A percentile compares a stretch with the other conserved stretches of the same genome.
Conservation (phyloP, 2,888 invertebrate species). For the Rambutsinella grinnellia region DNA sequence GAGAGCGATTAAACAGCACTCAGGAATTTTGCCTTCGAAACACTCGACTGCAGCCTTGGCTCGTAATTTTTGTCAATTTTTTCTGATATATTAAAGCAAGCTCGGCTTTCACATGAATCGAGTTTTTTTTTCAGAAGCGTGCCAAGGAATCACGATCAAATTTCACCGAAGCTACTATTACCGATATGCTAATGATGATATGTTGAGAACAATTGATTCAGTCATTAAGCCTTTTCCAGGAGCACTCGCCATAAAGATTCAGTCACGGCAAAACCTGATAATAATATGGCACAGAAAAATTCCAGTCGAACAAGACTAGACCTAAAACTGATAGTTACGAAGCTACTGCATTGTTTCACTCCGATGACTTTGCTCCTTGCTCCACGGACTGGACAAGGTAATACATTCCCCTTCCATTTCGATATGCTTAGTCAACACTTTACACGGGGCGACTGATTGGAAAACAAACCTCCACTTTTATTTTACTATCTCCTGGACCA, state of each 20-base stretch:
- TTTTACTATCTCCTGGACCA: conserved; percentile 15
- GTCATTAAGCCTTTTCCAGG: background rate
- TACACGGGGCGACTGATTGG: conserved; percentile 46
- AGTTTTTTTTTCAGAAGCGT: background rate
- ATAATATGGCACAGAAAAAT: background rate
- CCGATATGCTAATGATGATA: background rate
- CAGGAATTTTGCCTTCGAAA: background rate
- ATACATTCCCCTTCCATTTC: conserved; percentile 23
- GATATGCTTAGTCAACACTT: conserved; percentile 56
- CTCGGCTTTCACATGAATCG: background rate
- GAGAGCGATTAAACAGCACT: background rate
- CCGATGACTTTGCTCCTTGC: background rate
- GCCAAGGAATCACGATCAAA: background rate
- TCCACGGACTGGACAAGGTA: conserved; percentile 46
- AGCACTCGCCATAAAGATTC: background rate
- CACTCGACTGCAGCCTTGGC: background rate
- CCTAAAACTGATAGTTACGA: background rate
- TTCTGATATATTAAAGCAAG: too few relatives aligned
- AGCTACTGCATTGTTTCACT: background rate
- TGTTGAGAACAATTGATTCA: background rate
- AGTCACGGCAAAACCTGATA: background rate
- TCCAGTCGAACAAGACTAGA: background rate
- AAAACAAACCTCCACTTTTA: conserved; percentile 50
- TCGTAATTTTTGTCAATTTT: too few relatives aligned
- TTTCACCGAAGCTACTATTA: background rate